A percentile compares a stretch with the other conserved stretches of the same genome.
Evolutionary conservation across 2,113 vertebrate species (phyloP).

Genomic region (Apus apus): DNA sequence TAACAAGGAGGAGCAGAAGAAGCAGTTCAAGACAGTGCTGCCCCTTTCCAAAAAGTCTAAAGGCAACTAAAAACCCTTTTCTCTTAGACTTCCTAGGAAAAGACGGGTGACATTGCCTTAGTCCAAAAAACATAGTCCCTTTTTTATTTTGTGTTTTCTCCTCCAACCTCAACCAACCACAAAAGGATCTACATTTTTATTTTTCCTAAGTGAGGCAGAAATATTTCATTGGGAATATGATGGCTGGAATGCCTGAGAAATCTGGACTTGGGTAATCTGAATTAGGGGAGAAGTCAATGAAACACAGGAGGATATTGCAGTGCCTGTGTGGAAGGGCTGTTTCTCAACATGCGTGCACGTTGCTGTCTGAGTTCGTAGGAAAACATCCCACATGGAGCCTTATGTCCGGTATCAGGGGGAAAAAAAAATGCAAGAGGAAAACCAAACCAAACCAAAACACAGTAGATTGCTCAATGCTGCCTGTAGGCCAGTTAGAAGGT

Average conservation of each 20-base stretch:
- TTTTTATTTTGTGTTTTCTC: background rate
- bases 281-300: conserved; percentile 20
- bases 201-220: conserved; percentile 2
- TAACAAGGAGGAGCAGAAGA: background rate
- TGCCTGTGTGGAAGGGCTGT: background rate
- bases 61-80: background rate
- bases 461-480: conserved; percentile 11
- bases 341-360: background rate
- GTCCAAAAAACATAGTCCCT: background rate
- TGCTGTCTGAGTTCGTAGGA: background rate
- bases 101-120: background rate
- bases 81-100: background rate
- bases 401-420: background rate
- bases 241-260: background rate
- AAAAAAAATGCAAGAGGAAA: background rate
- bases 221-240: background rate
- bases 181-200: background rate
- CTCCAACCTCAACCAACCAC: background rate
- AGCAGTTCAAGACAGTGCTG: background rate
- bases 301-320: background rate
- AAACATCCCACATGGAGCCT: background rate
- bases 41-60: background rate
- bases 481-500: background rate
- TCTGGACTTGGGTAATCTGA: background rate
- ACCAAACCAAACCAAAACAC: background rate